Evolutionary conservation across 2,113 vertebrate species (phyloP).

Genomic region (Crotalus horridus): DNA sequence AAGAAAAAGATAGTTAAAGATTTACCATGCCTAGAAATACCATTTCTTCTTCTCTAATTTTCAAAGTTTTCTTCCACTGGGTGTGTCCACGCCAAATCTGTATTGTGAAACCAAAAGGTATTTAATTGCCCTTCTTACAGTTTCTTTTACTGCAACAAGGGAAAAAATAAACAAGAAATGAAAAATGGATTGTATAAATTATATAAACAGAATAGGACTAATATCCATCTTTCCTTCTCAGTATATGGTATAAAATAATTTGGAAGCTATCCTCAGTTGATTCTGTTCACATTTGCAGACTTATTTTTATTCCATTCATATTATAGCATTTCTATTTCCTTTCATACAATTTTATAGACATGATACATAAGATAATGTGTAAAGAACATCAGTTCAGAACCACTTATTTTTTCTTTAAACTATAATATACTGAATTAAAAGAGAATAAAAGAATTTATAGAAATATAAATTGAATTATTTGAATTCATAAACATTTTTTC

Average conservation of each 20-base stretch:
- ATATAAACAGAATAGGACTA: neutral
- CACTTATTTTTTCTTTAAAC: neutral
- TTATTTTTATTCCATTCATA: neutral
- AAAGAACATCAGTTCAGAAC: neutral
- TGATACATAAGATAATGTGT: neutral
- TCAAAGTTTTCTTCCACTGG: constrained; percentile 67
- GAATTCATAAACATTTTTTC: neutral
- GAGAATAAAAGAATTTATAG: neutral
- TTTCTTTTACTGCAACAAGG: constrained; percentile 45
- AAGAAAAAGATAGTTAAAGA: neutral
- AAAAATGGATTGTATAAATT: constrained; percentile 43
- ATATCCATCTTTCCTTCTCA: neutral
- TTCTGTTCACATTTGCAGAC: neutral
- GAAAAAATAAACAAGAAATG: constrained; percentile 58
- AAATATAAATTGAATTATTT: neutral
- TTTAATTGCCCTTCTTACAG: constrained; percentile 57
- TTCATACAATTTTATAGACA: neutral
- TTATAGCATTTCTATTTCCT: neutral
- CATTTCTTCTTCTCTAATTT: constrained; percentile 76
- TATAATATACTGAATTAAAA: neutral
- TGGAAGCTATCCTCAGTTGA: neutral
- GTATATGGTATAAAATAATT: neutral
- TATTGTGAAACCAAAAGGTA: constrained; percentile 50
- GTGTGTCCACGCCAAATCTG: constrained; percentile 79
- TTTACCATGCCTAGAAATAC: constrained; percentile 86